Evolutionary conservation across 2,888 invertebrate species (phyloP).

Genomic region (Cheilosia grossa): DNA sequence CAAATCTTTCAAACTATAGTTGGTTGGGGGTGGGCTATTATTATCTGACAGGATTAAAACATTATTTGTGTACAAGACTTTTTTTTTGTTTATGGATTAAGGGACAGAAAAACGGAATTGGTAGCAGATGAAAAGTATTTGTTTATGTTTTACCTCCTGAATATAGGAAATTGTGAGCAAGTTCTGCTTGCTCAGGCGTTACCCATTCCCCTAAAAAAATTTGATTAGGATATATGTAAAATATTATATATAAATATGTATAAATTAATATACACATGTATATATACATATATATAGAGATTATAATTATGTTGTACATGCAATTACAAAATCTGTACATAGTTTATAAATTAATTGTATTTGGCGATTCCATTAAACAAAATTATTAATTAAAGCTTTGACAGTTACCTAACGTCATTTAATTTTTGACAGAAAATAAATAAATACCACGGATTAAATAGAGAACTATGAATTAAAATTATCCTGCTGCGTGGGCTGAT

Average conservation of each 20-base stretch:
- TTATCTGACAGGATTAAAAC: conserved; percentile 33
- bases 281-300: background rate
- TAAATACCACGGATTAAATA: no score
- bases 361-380: no score
- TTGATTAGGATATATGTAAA: conserved; percentile 61
- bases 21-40: conserved; percentile 6
- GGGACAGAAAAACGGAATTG: conserved; percentile 44
- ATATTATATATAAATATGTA: conserved; percentile 48
- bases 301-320: no score
- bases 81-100: conserved; percentile 43
- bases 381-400: no score
- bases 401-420: no score
- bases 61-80: conserved; percentile 4
- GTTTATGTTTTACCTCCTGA: conserved; percentile 87
- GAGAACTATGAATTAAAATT: no score
- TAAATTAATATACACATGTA: conserved; percentile 32
- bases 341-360: no score
- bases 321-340: no score
- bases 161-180: conserved; percentile 94
- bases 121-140: conserved; percentile 63
- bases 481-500: no score
- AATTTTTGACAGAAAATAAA: no score
- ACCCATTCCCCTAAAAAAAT: conserved; percentile 87
- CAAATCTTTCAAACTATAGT: conserved; percentile 17
- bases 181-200: conserved; percentile 91